Conservation (phyloP, 1,140 invertebrate genomes). For the Rhagoletis pomonella region DNA sequence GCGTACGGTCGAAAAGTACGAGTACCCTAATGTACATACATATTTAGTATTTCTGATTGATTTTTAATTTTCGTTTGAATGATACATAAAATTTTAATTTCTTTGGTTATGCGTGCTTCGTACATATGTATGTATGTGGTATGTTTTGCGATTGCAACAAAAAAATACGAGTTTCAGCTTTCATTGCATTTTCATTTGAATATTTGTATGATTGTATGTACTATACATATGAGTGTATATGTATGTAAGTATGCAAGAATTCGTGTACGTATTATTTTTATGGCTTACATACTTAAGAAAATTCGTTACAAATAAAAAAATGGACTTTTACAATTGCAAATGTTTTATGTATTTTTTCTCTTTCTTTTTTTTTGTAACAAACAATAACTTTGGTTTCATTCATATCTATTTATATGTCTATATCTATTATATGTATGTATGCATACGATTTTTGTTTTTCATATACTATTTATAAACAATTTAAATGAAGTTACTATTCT, state of each 20-base stretch:
- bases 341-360: not conserved
- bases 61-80: too few relatives aligned
- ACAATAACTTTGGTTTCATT: constrained; percentile 48
- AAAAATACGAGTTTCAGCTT: too few relatives aligned
- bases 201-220: too few relatives aligned
- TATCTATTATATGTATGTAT: not conserved
- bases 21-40: too few relatives aligned
- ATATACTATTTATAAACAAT: constrained; percentile 31
- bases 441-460: not conserved
- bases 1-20: too few relatives aligned
- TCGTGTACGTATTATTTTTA: constrained; percentile 8
- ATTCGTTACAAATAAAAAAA: constrained; percentile 21
- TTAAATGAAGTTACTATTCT: constrained; percentile 15
- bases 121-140: not conserved
- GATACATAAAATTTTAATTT: too few relatives aligned
- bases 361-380: not conserved
- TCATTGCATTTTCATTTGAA: too few relatives aligned
- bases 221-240: not conserved
- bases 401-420: not conserved
- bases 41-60: too few relatives aligned
- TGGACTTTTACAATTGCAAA: not conserved
- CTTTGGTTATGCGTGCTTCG: not conserved
- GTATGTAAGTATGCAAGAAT: constrained; percentile 17
- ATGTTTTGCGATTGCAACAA: not conserved
- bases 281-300: constrained; percentile 35